A percentile compares a stretch with the other conserved stretches of the same genome.
phyloP scores from a whole-genome alignment of 2,113 vertebrate genomes.

The Microcebus griseorufus region DNA sequence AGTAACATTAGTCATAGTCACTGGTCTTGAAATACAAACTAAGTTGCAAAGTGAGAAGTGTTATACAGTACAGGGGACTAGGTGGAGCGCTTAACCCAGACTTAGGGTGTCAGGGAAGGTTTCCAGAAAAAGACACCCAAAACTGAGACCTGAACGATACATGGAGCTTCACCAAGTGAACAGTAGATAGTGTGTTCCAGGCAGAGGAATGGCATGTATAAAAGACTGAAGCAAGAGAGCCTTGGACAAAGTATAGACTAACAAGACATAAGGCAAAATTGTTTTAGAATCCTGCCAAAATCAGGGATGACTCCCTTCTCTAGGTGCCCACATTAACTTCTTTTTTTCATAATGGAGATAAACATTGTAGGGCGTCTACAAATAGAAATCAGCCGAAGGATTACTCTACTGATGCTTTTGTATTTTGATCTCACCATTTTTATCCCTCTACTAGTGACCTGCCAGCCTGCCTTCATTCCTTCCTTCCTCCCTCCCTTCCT shows the following conservation, averaged over 20 bases:
- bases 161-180: neutral
- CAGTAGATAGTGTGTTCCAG: neutral
- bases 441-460: neutral
- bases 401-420: neutral
- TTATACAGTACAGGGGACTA: neutral
- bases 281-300: conserved; percentile 16
- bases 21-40: neutral
- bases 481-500: neutral
- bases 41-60: neutral
- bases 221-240: neutral
- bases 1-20: neutral
- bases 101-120: neutral
- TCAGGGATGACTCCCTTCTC: neutral
- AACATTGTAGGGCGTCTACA: neutral
- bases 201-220: neutral
- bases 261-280: neutral
- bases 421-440: neutral
- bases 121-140: neutral
- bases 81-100: neutral
- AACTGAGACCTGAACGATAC: neutral
- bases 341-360: conserved; percentile 4
- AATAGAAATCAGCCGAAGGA: neutral
- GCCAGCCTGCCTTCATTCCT: neutral
- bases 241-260: neutral
- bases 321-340: neutral